phyloP scores from a whole-genome alignment of 2,113 vertebrate species.

The Chelonoidis abingdonii region DNA sequence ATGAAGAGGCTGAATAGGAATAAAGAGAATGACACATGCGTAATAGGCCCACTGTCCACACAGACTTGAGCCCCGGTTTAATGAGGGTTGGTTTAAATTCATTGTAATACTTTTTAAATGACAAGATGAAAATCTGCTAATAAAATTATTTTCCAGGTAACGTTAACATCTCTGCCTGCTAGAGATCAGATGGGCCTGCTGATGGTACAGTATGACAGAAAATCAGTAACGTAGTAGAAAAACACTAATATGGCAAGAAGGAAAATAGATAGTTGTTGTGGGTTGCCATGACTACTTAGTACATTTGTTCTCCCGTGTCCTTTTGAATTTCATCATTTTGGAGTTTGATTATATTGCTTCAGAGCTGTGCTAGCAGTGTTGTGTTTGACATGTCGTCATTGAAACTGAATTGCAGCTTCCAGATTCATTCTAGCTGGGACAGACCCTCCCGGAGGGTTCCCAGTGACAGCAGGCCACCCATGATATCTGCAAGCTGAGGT shows the following conservation, averaged over 20 bases:
- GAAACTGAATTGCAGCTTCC: too few species aligned
- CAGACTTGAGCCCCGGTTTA: neutral
- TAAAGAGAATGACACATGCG: accelerated
- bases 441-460: neutral
- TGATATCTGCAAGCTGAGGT: neutral
- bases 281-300: constrained; percentile 52
- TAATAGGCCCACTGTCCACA: neutral
- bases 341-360: too few species aligned
- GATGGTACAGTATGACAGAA: neutral
- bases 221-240: neutral
- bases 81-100: neutral
- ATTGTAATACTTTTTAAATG: neutral
- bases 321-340: neutral
- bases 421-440: neutral
- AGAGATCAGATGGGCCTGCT: neutral
- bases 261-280: neutral
- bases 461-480: too few species aligned
- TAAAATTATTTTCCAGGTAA: neutral
- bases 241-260: neutral
- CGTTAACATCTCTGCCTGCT: neutral
- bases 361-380: neutral
- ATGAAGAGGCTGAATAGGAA: too few species aligned
- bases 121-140: neutral
- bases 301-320: neutral
- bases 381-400: accelerated